Evolutionary conservation across 2,113 vertebrate genomes (phyloP), one percentile per base, ranked within the genome.

Genomic region (Alligator mississippiensis): DNA sequence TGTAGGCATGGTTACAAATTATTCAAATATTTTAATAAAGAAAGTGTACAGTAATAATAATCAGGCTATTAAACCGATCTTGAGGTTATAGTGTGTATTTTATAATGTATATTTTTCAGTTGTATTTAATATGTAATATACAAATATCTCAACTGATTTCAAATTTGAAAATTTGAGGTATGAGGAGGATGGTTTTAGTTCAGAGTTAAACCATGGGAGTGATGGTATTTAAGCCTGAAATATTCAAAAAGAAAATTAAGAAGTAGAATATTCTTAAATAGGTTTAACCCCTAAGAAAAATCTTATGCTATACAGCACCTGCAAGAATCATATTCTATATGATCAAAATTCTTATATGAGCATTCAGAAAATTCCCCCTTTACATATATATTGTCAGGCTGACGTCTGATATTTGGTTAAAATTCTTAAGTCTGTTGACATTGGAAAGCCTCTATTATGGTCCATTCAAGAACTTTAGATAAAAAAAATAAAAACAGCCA

Each of bases 401-500:
- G 78, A 85, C 82, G 58, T 80, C 30, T 64, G 83, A 62, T 6
- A 63, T 85, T 13, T 86, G 16, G 4, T 72, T 95, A 64, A 77
- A 87, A 82, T 89, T 85, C 60, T 84, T 94, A 79, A 85, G 64
- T 89, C 77, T n/a, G 55, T 4, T 87, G 47, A 28, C 11, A 22
- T 85, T 79, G 6, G 87, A 75, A 70, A 88, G 77, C 86, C 57
- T 64, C 76, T 4, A 38, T 82, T 47, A 21, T 91, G 88, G 84
- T 3, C 21, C 21, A 55, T 19, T 80, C 15, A 76, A 62, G 68
- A 82, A 82, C 84, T 55, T 2, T 2, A 64, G 57, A 80, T 55
- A 89, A 77, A 90, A 75, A 70, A 89, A 94, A 90, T 91, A 11
- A 68, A 92, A 75, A 59, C 76, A 87, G 3, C 62, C 28, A 83